Evolutionary conservation across 2,113 vertebrate species (phyloP), one percentile per base, ranked within the genome.

Genomic region (Pao palembangensis): DNA sequence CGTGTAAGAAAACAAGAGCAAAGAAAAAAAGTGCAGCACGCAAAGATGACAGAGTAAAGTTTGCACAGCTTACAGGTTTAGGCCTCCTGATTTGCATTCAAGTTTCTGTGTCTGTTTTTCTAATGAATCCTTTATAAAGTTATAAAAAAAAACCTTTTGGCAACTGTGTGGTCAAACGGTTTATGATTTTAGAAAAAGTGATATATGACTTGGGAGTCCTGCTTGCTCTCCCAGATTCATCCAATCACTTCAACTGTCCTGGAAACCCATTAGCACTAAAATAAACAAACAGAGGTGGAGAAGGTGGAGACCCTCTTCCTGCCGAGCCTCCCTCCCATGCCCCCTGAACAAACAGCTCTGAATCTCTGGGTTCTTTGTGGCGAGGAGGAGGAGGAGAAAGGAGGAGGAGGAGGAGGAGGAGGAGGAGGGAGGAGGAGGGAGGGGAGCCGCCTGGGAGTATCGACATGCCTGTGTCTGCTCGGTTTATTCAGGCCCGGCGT

Each of bases 311-410:
- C n/a, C n/a, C n/a, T n/a, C n/a, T n/a, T n/a, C n/a, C n/a, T n/a
- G 56, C 46, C 62, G 75, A 64, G 70, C 41, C 64, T 20, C 52
- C 54, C 1, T 0, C 42, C 31, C 47, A 72, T 79, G 38, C 53
- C 63, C 67, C 68, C 63, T 77, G 61, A 74, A 81, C 67, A 87
- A 88, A 81, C 79, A 84, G 51, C 59, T 53, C 47, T 19, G 5
- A 70, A 54, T 75, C 83, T 73, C 72, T 28, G 58, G 77, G 66
- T 53, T 63, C 65, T 8, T 23, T 14, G 20, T 55, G 55, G 50
- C 44, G 62, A 20, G n/a, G 46, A 67, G 31, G 23, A 50, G 54
- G 58, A 66, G 25, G 25, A 4, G 25, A 7, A 28, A 28, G 25
- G 25, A 28, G 25, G 6, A 7, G 25, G 25, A 28, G 25, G 6